Evolutionary conservation across 2,888 invertebrate genomes (phyloP), one percentile per base, ranked within the genome.

Genomic region (Notodonta ziczac): DNA sequence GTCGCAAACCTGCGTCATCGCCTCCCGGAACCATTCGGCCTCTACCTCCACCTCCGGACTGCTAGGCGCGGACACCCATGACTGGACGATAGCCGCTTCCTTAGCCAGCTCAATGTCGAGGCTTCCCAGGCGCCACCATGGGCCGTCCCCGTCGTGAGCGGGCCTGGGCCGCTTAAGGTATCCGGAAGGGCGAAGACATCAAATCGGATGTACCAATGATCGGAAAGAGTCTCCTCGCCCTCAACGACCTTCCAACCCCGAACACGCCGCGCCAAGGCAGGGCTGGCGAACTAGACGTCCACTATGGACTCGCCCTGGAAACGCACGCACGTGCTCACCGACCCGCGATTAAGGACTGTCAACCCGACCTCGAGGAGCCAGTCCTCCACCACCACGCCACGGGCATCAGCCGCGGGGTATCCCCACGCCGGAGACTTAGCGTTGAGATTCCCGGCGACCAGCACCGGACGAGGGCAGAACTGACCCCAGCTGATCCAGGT

Each of bases 361-460:
- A 53, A 8, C 12, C 53, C 53, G 13, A 12, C 7, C 35, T 12
- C 53, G 13, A 32, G 7, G 14, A n/a, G 12, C 53, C 53, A 53
- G 13, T 53, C 53, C 35, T 53, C 53, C 53, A 53, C 35, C 6
- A n/a, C n/a, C 12, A 2, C 2, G 12, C 53, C 53, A 13, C 32
- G 13, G n/a, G 53, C 12, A n/a, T 53, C 8, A 5, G 53, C 10
- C 32, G 12, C 35, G 9, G 52, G 52, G 6, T 5, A 52, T 10
- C 52, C 52, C 52, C 52, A 52, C 52, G 52, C 52, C n/a, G 24
- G 7, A 8, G 52, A 52, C 12, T 52, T 52, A 3, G 52, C 52
- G 24, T 52, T 52, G 5, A 52, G 24, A 24, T 52, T 24, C 2
- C 52, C 52, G 7, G 24, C 24, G 14, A 52, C 13, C 8, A 24